These are phyloP conservation scores for Galerucella calmariensis DNA, from an alignment of 2,888 invertebrate genomes.

Conservation along the genomic window DNA sequence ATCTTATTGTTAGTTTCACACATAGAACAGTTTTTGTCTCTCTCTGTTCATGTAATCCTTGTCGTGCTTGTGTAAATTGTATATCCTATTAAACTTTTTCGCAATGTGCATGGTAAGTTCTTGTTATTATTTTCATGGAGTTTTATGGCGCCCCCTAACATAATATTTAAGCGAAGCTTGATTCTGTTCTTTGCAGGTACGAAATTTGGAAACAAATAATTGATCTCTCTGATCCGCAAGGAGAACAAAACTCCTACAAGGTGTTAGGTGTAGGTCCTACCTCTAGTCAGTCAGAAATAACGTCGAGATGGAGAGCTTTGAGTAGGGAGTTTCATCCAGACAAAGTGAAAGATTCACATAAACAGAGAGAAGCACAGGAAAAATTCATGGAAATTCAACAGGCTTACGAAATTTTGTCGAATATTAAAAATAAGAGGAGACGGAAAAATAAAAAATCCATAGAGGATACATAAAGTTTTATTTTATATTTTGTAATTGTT, in stretches of 20 bases:
- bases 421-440: constrained; percentile 80
- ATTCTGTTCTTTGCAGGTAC: constrained; percentile 57
- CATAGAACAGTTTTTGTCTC: too few species aligned
- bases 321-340: constrained; percentile 93
- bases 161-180: too few species aligned
- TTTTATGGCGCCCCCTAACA: too few species aligned
- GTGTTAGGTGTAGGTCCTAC: constrained; percentile 83
- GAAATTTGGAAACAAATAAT: constrained; percentile 89
- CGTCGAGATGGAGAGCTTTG: constrained; percentile 81
- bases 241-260: constrained; percentile 89
- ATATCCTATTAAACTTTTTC: too few species aligned
- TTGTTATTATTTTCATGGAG: neutral
- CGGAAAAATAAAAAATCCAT: constrained; percentile 77
- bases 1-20: too few species aligned
- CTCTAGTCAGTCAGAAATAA: constrained; percentile 87
- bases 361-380: constrained; percentile 80
- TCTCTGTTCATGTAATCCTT: too few species aligned
- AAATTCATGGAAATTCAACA: constrained; percentile 93
- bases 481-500: neutral
- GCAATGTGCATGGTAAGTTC: neutral
- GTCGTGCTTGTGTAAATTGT: too few species aligned
- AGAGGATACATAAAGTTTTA: constrained; percentile 40
- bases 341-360: constrained; percentile 80
- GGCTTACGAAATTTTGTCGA: constrained; percentile 90
- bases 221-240: constrained; percentile 88